phyloP scores from a whole-genome alignment of 2,797 vertebrate species.

The Agapornis canus region DNA sequence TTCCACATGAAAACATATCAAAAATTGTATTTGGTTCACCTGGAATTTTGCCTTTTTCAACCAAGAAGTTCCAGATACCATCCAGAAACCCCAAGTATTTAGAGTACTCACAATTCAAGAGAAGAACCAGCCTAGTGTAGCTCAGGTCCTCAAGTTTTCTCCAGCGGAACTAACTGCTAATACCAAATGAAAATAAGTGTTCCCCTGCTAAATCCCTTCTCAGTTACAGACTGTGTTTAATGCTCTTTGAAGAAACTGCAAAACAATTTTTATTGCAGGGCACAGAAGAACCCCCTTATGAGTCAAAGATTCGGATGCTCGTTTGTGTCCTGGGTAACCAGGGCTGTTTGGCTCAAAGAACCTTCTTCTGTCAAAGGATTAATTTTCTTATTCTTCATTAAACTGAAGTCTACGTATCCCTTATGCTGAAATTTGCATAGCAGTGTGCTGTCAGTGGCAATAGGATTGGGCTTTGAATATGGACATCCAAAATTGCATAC shows the following conservation, averaged over 20 bases:
- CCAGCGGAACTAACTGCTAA: neutral
- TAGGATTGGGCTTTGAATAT: neutral
- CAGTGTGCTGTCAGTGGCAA: neutral
- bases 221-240: neutral
- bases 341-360: neutral
- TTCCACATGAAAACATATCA: rapidly evolving
- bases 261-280: neutral
- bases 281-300: neutral
- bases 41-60: neutral
- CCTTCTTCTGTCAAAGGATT: neutral
- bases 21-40: neutral
- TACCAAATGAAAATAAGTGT: neutral
- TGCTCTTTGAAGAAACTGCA: neutral
- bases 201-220: neutral
- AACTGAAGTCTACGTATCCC: neutral
- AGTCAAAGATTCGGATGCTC: neutral
- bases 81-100: neutral
- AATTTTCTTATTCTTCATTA: neutral
- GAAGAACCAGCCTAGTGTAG: neutral
- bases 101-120: neutral
- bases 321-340: neutral
- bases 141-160: neutral
- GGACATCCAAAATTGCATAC: constrained; percentile 3
- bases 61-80: rapidly evolving
- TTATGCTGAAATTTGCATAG: neutral